A percentile compares a stretch with the other conserved stretches of the same genome.
phyloP scores from a whole-genome alignment of 2,888 invertebrate genomes.

The Scrobipalpa atriplicella region DNA sequence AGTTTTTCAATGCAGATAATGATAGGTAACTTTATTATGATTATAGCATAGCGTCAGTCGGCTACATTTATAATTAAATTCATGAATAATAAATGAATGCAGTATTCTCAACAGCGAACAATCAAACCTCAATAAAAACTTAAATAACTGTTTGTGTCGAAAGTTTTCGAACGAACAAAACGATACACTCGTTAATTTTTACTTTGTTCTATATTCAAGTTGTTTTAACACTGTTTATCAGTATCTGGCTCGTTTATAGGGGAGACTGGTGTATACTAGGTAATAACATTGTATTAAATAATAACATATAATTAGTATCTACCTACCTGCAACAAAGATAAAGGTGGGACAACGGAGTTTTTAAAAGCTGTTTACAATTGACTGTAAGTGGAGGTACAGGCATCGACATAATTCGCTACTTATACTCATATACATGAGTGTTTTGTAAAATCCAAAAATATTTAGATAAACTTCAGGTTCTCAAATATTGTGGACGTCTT shows the following conservation, averaged over 20 bases:
- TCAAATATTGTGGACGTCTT: too few relatives aligned
- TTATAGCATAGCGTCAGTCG: slow-evolving; percentile 56
- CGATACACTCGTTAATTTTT: slow-evolving; percentile 60
- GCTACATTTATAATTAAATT: slow-evolving; percentile 61
- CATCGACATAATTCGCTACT: slow-evolving; percentile 34
- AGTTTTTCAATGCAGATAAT: slow-evolving; percentile 58
- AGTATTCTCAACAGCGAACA: slow-evolving; percentile 55
- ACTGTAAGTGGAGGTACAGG: slow-evolving; percentile 70
- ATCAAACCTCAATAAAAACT: slow-evolving; percentile 59
- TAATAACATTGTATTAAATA: slow-evolving; percentile 79
- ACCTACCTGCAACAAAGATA: slow-evolving; percentile 76
- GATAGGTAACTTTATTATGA: slow-evolving; percentile 64
- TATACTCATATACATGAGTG: too few relatives aligned
- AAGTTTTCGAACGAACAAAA: slow-evolving; percentile 56
- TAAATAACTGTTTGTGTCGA: slow-evolving; percentile 57
- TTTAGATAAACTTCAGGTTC: too few relatives aligned
- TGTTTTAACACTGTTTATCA: slow-evolving; percentile 63
- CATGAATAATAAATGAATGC: slow-evolving; percentile 60
- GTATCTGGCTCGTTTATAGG: slow-evolving; percentile 58
- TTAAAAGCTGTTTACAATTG: slow-evolving; percentile 78
- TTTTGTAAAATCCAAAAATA: too few relatives aligned
- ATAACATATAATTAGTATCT: slow-evolving; percentile 79
- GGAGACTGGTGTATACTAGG: slow-evolving; percentile 60
- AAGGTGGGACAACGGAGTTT: slow-evolving; percentile 73
- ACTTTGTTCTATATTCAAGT: slow-evolving; percentile 53